Conservation (phyloP, 1,140 invertebrate species). For the Pantala flavescens region DNA sequence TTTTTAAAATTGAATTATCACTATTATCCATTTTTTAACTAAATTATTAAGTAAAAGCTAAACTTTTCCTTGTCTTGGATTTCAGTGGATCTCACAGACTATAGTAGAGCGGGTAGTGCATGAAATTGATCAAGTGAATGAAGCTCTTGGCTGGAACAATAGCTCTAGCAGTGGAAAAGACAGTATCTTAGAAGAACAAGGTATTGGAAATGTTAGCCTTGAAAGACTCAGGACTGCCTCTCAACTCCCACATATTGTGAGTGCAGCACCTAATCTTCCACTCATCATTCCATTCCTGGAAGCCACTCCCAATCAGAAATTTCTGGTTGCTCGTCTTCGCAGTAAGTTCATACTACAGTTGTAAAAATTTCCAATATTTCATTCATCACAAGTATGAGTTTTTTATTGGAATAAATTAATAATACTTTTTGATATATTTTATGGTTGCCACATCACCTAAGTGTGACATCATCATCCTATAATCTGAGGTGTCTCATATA, state of each 20-base stretch:
- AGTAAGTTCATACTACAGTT: conserved; percentile 33
- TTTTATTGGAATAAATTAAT: no score
- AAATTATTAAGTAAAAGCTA: no score
- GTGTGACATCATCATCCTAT: no score
- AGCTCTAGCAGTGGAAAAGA: conserved; percentile 24
- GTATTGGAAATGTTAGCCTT: conserved; percentile 53
- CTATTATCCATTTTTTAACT: no score
- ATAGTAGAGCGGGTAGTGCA: conserved; percentile 55
- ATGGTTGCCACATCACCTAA: no score
- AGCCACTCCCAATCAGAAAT: conserved; percentile 68
- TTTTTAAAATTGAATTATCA: no score
- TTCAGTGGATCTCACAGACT: conserved; percentile 68
- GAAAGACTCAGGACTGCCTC: conserved; percentile 59
- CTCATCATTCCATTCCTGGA: conserved; percentile 67
- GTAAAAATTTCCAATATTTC: no score
- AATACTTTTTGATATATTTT: no score
- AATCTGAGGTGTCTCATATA: no score
- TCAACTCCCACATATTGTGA: conserved; percentile 46
- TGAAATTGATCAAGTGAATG: conserved; percentile 60
- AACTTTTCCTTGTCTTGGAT: conserved; percentile 16
- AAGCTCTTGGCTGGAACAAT: conserved; percentile 35
- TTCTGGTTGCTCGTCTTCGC: conserved; percentile 62
- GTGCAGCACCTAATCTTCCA: conserved; percentile 55
- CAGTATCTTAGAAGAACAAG: conserved; percentile 52
- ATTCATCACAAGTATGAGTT: background rate